Base-by-base conservation (phyloP, 2,888 invertebrate genomes). In the Mimachlamys varia region DNA sequence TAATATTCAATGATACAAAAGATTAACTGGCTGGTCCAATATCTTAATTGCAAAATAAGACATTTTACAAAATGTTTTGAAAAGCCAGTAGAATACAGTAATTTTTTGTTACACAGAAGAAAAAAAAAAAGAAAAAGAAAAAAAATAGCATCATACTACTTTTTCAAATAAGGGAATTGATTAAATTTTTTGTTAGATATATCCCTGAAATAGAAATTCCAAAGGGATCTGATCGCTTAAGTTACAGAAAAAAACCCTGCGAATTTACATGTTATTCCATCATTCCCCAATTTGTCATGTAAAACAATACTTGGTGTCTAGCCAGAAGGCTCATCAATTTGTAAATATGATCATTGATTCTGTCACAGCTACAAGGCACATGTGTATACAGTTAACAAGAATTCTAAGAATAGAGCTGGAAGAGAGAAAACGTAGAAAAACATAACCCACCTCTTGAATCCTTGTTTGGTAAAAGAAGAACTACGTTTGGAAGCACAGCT, bases 401-500 rank as follows among this genome's bases (percentile, higher is more conserved):
- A 33, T 1, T 76, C 76, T 27, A 76, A 76, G 33, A 76, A 76
- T 76, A 76, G 22, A 5, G 7, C 44, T 44, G 44, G 44, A 27
- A 76, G 27, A 22, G 27, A 10, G 17, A 22, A 76, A 33, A 76
- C 27, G 27, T 33, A 76, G 76, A 76, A 76, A 76, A 76, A 76
- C 76, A 76, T 76, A 33, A 76, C 76, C 76, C 76, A 76, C 76
- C 76, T 76, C 76, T 76, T 27, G 12, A 76, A 5, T 76, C 76
- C 76, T 22, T 76, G 76, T 76, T 33, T 76, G 76, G 76, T 33
- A 1, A 76, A 33, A 33, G 33, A 33, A 22, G 76, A 76, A 12
- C 76, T 76, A 76, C 76, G 76, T 76, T 76, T 76, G 27, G 76
- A 76, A 33, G 76, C 76, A 76, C 76, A 76, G 76, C 76, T 76